Evolutionary conservation across 1,140 invertebrate species (phyloP).

Genomic region (Venturia canescens): DNA sequence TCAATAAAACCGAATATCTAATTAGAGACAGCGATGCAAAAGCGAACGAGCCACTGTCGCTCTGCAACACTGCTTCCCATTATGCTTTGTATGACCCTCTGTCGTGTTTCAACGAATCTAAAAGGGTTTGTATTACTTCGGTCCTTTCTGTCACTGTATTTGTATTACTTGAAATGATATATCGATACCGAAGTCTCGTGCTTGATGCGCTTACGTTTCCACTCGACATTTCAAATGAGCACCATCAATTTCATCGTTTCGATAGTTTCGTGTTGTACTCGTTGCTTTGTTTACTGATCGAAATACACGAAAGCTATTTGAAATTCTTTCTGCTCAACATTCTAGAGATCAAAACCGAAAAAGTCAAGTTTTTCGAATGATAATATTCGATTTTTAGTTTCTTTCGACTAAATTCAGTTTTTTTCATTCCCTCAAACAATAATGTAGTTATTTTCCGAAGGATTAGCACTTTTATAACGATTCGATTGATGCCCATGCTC

Average conservation of each 20-base stretch:
- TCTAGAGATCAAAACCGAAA: background rate
- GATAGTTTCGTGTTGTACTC: background rate
- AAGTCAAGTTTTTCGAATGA: background rate
- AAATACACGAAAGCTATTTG: no score
- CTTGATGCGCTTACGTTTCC: background rate
- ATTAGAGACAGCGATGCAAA: conserved; percentile 13
- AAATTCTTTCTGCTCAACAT: no score
- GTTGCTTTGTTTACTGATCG: background rate
- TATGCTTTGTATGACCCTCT: background rate
- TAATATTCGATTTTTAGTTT: no score
- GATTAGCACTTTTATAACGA: no score
- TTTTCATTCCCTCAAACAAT: no score
- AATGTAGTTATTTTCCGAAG: no score
- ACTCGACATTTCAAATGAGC: background rate
- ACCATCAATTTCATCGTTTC: background rate
- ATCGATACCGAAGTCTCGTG: background rate
- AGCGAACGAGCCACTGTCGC: background rate
- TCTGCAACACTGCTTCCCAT: background rate
- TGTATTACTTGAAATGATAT: background rate
- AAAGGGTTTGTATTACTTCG: background rate
- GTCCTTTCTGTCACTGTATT: background rate
- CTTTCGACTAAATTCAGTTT: no score
- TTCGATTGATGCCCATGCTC: no score
- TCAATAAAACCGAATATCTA: conserved; percentile 44
- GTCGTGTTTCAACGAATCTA: background rate